These are phyloP conservation scores for Syritta pipiens DNA, from an alignment of 2,888 invertebrate species.

Conservation along the genomic window DNA sequence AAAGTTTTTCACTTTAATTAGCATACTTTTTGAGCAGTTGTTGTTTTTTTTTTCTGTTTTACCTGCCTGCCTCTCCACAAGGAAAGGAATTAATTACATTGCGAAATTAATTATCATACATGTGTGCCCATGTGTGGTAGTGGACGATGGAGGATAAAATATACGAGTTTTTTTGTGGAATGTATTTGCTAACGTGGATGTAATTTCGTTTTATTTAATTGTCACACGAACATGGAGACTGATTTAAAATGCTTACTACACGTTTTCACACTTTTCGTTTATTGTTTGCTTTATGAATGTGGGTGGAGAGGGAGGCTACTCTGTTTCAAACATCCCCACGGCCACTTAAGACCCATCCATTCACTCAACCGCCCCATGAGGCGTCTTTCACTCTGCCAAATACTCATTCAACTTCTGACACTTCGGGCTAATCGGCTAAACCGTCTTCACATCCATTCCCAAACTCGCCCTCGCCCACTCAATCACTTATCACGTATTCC, in stretches of 20 bases:
- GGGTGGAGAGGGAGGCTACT: background rate
- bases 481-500: too few relatives aligned
- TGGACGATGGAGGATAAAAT: background rate
- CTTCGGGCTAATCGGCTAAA: too few relatives aligned
- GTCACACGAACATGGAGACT: conserved; percentile 5
- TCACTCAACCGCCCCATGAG: too few relatives aligned
- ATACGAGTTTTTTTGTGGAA: conserved; percentile 27
- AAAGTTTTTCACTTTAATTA: conserved; percentile 40
- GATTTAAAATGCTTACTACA: conserved; percentile 39
- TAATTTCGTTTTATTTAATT: conserved; percentile 50
- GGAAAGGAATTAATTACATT: conserved; percentile 45
- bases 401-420: too few relatives aligned
- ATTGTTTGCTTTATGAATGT: background rate
- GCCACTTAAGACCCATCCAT: too few relatives aligned
- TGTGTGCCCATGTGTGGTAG: background rate
- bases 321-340: too few relatives aligned
- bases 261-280: conserved; percentile 13
- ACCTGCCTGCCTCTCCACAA: background rate
- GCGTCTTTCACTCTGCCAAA: too few relatives aligned
- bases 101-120: conserved; percentile 47
- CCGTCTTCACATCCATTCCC: too few relatives aligned
- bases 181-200: conserved; percentile 30
- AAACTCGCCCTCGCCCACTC: too few relatives aligned
- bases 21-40: conserved; percentile 10
- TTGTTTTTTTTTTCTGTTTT: background rate